Evolutionary conservation across 64 coral and sea anemone species (phyloP), one percentile per base, ranked within the genome.

Genomic region (Porites lutea): DNA sequence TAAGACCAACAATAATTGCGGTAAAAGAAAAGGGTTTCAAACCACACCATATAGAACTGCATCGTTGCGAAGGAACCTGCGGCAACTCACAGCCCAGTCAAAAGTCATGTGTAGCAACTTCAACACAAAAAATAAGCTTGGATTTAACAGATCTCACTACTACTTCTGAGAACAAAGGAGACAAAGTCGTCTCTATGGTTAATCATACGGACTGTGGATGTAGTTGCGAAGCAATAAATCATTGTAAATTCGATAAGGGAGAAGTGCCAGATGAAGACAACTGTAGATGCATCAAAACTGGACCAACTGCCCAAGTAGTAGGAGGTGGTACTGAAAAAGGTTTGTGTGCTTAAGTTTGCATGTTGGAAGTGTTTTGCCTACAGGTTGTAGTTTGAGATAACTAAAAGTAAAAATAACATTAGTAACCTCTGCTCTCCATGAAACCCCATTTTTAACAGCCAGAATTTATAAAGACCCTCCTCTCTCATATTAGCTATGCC

Each of bases 31-130:
- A 0, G 0, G 72, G 48, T 3, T 48, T 48, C 49, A 50, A 66
- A 18, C 91, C 91, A 19, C 68, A 79, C 45, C 82, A 87, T 12
- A 65, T 93, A 49, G 16, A 78, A 78, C 50, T 93, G 4, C 8
- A 79, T 70, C 72, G 74, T 8, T 93, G 91, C 21, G 59, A 51
- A 12, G 91, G 91, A 52, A 93, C 91, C 15, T 93, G 82, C 27
- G 59, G 59, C 1, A 59, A 4, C 20, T 59, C 27, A 37, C 82
- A 82, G 8, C 78, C 78, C 23, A 68, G 19, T 21, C 81, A 68
- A 5, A 69, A 51, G 48, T 19, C 81, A 13, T 84, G 81, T 19
- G 53, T 0, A 48, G 1, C 63, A 68, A 0, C 15, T 13, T n/a
- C 0, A 0, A 69, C 0, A 9, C 6, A 52, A 23, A 49, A 44